Base-by-base conservation (phyloP, 1,140 invertebrate genomes). In the Condylostylus longicornis region DNA sequence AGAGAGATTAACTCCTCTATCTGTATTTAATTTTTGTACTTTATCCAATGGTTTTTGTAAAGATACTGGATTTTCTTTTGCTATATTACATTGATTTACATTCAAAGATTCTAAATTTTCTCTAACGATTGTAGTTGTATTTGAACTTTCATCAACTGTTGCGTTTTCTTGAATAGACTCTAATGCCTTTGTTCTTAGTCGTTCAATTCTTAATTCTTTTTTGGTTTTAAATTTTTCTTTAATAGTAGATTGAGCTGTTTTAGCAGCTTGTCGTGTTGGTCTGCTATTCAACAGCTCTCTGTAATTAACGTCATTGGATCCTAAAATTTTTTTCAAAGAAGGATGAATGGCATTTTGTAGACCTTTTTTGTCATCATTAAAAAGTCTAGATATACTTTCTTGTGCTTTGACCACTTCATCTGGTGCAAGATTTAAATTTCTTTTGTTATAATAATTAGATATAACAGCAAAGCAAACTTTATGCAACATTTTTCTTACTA, bases 301-400 rank as follows among this genome's bases (percentile, higher is more conserved):
- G n/a, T 67, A 53, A 27, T 61, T 50, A 9, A 65, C 32, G 42
- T 62, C 53, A 17, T 60, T 48, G 0, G 69, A 50, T 38, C 75
- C 75, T 2, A 80, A 58, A 2, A 79, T 57, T 42, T 75, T 73
- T 35, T 76, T 74, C 1, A 83, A 57, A 0, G 80, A 77, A 1
- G 78, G 78, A 63, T 83, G 81, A 21, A 80, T 66, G n/a, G 71
- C 62, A 13, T 64, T 66, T 50, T 83, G 78, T 14, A 44, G 43
- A 3, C 37, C 41, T 3, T 32, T 38, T 18, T 35, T 40, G 22
- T 46, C 42, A 20, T 51, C 43, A 0, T 38, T 44, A 8, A 53
- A 55, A 2, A 53, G 37, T 8, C 19, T 14, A 9, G 49, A 42
- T 4, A 42, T 25, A 12, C 41, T 20, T 13, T 17, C 55, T 6